Percentiles rank a stretch among this genome's conserved stretches.
phyloP scores from a whole-genome alignment of 2,113 vertebrate species.

The Bagarius yarrelli region DNA sequence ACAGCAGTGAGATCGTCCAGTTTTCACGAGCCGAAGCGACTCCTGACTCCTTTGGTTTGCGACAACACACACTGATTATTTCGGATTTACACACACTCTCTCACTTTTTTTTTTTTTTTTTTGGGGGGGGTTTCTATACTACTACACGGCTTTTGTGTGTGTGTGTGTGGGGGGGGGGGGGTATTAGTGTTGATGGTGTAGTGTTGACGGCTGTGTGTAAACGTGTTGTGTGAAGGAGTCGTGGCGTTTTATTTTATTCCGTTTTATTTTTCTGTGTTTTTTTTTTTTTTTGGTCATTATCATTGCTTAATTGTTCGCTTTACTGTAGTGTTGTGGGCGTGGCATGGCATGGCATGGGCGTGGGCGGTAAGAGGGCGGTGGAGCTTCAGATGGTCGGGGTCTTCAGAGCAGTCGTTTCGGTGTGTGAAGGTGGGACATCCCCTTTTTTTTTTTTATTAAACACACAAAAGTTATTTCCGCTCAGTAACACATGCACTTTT shows the following conservation, averaged over 20 bases:
- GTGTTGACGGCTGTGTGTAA: slow-evolving; percentile 62
- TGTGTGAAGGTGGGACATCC: neutral
- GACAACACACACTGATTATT: slow-evolving; percentile 54
- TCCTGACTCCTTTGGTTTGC: slow-evolving; percentile 46
- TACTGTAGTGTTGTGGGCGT: slow-evolving; percentile 37
- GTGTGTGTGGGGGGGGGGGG: slow-evolving; percentile 59
- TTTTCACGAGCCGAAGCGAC: neutral
- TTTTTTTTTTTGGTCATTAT: slow-evolving; percentile 54
- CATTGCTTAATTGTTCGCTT: slow-evolving; percentile 60
- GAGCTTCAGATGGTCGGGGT: neutral
- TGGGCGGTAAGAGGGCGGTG: neutral
- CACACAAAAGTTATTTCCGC: slow-evolving; percentile 51
- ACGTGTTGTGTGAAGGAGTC: no score
- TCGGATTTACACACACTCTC: slow-evolving; percentile 41
- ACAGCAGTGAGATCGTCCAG: neutral
- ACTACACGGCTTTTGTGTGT: slow-evolving; percentile 45
- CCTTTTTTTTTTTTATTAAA: slow-evolving; percentile 2
- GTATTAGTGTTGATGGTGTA: slow-evolving; percentile 69
- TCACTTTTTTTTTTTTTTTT: slow-evolving; percentile 51
- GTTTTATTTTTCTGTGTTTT: no score
- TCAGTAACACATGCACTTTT: slow-evolving; percentile 43
- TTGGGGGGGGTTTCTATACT: slow-evolving; percentile 59
- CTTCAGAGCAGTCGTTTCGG: neutral
- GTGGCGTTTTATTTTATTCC: no score
- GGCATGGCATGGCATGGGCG: no score